Base-by-base conservation (phyloP, 2,113 vertebrate genomes). In the Lanius ludovicianus region DNA sequence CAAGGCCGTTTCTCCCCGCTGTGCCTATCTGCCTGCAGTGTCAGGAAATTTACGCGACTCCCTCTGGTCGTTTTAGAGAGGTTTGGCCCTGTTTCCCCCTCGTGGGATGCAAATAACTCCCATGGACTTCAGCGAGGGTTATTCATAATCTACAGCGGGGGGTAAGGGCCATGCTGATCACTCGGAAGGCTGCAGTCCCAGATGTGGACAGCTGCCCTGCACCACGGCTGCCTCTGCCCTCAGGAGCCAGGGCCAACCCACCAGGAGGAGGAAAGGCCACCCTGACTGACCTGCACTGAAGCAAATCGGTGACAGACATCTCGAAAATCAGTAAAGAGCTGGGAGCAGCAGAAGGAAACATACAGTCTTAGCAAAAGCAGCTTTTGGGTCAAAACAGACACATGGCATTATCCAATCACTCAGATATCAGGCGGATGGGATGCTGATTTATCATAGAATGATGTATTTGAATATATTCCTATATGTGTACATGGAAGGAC, bases 231-330 rank as follows among this genome's bases (percentile, higher is more conserved):
- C 35, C 21, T 33, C 55, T 88, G 46, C 55, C 62, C 30, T 25
- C 5, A 7, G 55, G 47, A 78, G 44, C 44, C 10, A 71, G 39
- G 41, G 23, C 13, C 23, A 71, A n/a, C 0, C 0, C 21, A 24
- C 33, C 24, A 49, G 60, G 41, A 76, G 19, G 21, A 67, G 13
- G 5, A 73, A 69, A 41, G 70, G 21, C 24, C 37, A 81, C 42
- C 19, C 18, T 42, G 16, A 33, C 37, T 76, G 53, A 63, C 11
- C 6, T 21, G 24, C 15, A 70, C 9, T n/a, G 55, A 13, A 5
- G 1, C 15, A 60, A 87, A 24, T 31, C 37, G 44, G 62, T 73
- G 79, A 64, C 7, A 56, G 37, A 22, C 1, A 19, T 50, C 50
- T 50, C 22, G 19, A 62, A 93, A 90, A 74, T 41, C 25, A 57